Base-by-base conservation (phyloP, 2,797 vertebrate species). In the Tympanoctomys barrerae region DNA sequence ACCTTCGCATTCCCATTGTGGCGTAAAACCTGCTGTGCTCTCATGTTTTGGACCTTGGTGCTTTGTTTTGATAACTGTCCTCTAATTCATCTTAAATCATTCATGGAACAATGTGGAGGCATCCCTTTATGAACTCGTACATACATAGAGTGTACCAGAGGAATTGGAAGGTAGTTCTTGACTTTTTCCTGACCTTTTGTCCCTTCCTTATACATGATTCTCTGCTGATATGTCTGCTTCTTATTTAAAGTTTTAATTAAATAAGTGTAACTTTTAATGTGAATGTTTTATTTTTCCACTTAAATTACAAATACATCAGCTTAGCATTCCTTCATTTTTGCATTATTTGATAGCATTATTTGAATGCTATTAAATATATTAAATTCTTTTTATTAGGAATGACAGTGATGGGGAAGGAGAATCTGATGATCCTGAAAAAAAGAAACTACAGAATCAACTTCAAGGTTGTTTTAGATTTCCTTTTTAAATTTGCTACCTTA, bases 361-460 rank as follows among this genome's bases (percentile, higher is more conserved):
- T 97, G 92, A 96, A 49, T 49, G 73, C 26, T 77, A 77, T 77
- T 77, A 77, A 77, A 80, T 95, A 59, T 96, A 77, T 97, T 94
- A 68, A 80, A 94, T 96, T 98, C 83, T 98, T 94, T 97, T 96
- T 93, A 98, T 95, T 96, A 99, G 99, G 98, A 99, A 99, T 98
- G 99, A 99, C 91, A 99, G 99, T 81, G 99, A 99, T 98, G 99
- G 99, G 26, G 99, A 99, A 95, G 99, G 99, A 66, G 99, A 99
- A 97, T 99, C 99, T 75, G 99, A 99, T 84, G 98, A 99, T 97
- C 99, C 99, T 90, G 99, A 99, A 98, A 99, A 99, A 98, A 99
- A 99, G 99, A 99, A 99, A 97, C 99, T 99, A 90, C 99, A 99
- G 98, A 99, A 99, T 98, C 99, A 99, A 92, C 99, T 99, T 96